A percentile compares a stretch with the other conserved stretches of the same genome.
These are phyloP conservation scores for Urocyon cinereoargenteus DNA, from an alignment of 2,797 vertebrate species.

Conservation along the genomic window DNA sequence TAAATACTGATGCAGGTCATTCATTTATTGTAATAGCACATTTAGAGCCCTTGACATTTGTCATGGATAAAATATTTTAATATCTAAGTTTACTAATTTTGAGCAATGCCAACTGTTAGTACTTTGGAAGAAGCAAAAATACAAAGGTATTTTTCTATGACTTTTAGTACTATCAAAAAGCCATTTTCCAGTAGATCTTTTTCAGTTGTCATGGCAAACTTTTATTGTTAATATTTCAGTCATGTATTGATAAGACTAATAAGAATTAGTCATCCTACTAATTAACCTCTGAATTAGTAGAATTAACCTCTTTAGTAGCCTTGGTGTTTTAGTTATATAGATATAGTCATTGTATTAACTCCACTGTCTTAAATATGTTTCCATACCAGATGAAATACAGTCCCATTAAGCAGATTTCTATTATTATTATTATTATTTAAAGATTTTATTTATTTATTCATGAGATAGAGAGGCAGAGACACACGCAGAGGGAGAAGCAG, in stretches of 20 bases:
- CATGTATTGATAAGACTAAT: not conserved
- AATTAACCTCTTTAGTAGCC: not conserved
- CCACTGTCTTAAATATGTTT: not conserved
- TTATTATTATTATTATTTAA: not conserved
- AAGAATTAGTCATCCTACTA: not conserved
- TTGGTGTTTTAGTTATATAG: not conserved
- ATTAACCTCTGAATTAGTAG: not conserved
- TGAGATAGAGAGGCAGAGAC: no score
- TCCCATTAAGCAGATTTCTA: not conserved
- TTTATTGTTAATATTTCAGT: not conserved
- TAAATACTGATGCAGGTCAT: not conserved
- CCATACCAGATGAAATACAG: not conserved
- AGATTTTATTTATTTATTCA: no score
- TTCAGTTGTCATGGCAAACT: not conserved
- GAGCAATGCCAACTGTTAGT: not conserved
- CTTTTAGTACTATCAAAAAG: slow-evolving; percentile 25
- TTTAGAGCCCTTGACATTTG: not conserved
- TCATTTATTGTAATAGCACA: not conserved
- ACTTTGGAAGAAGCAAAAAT: slow-evolving; percentile 31
- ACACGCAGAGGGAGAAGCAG: no score
- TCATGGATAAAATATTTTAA: not conserved
- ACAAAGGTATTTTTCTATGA: not conserved
- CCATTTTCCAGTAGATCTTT: not conserved
- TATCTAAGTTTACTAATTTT: not conserved
- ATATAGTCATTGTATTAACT: not conserved